phyloP scores from a whole-genome alignment of 2,888 invertebrate genomes.

The Neoaliturus tenellus region DNA sequence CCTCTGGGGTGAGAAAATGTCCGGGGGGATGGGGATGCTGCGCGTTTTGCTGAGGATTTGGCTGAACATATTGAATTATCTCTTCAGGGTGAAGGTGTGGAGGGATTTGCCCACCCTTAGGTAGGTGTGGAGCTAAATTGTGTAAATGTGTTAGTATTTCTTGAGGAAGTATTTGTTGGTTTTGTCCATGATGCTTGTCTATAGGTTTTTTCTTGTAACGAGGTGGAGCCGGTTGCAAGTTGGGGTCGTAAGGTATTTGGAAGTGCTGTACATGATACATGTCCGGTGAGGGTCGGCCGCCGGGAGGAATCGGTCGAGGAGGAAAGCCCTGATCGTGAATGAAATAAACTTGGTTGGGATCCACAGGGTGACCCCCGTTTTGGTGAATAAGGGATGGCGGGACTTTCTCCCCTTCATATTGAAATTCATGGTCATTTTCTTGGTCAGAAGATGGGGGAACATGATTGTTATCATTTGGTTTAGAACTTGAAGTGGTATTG shows the following conservation, averaged over 20 bases:
- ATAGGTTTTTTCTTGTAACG: conserved; percentile 24
- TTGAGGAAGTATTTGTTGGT: conserved; percentile 39
- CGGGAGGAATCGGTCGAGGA: conserved; percentile 12
- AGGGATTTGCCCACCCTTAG: conserved; percentile 38
- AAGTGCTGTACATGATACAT: conserved; percentile 50
- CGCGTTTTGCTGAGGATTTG: conserved; percentile 41
- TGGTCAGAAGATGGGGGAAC: background rate
- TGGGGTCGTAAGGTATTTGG: conserved; percentile 46
- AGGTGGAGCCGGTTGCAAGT: background rate
- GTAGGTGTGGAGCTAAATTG: conserved; percentile 39
- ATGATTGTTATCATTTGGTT: conserved; percentile 55
- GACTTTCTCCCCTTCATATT: conserved; percentile 29
- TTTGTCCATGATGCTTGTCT: conserved; percentile 36
- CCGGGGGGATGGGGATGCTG: conserved; percentile 52
- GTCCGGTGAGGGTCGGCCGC: conserved; percentile 17
- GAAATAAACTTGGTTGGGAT: conserved; percentile 44
- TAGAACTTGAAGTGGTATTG: conserved; percentile 47
- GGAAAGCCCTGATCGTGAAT: conserved; percentile 45
- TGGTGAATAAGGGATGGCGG: background rate
- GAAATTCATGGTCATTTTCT: conserved; percentile 39
- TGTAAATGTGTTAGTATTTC: conserved; percentile 56
- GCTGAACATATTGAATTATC: conserved; percentile 57
- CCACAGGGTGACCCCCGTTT: background rate
- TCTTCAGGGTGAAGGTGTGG: conserved; percentile 55
- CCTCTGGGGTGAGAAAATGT: conserved; percentile 58